These are phyloP conservation scores for Tipula unca DNA, from an alignment of 2,888 invertebrate species.

Conservation along the genomic window DNA sequence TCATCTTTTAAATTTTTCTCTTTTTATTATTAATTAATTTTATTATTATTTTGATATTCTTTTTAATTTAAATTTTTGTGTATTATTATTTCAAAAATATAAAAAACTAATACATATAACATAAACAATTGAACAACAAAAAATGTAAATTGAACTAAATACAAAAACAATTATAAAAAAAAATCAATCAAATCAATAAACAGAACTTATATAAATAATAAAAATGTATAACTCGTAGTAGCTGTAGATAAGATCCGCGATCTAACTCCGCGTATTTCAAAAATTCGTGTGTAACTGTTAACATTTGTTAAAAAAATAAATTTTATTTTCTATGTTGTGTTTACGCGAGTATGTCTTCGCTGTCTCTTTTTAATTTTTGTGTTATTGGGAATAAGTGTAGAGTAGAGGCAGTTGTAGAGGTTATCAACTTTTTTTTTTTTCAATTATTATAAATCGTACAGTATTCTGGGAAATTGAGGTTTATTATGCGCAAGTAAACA, in stretches of 20 bases:
- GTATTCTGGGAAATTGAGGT: not conserved
- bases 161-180: not conserved
- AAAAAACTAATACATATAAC: not conserved
- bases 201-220: not conserved
- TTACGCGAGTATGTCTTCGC: not conserved
- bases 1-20: not conserved
- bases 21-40: not conserved
- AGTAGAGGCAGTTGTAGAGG: not conserved
- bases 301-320: not conserved
- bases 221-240: not conserved
- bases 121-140: not conserved
- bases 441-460: not conserved
- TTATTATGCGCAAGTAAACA: slow-evolving; percentile 8
- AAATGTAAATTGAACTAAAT: not conserved
- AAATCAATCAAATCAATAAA: no score
- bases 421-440: not conserved
- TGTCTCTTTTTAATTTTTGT: not conserved
- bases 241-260: not conserved
- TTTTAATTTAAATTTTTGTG: not conserved
- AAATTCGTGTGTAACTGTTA: slow-evolving; percentile 8
- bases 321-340: not conserved
- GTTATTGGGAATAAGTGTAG: not conserved
- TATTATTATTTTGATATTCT: not conserved
- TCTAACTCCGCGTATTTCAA: not conserved
- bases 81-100: not conserved